phyloP scores from a whole-genome alignment of 2,888 invertebrate species.

The Lacanobia oleracea region DNA sequence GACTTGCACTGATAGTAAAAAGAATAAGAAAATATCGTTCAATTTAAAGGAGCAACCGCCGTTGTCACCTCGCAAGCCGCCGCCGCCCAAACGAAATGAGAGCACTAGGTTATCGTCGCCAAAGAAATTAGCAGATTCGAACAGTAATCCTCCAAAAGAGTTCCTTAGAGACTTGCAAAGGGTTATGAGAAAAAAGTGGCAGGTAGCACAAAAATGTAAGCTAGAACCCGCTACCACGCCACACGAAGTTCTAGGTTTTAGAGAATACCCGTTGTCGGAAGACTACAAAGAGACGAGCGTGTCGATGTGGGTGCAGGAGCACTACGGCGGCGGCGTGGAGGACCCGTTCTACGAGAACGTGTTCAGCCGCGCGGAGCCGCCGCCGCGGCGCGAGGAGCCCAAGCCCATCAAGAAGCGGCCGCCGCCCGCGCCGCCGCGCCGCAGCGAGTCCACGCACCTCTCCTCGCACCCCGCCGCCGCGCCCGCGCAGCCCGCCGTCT shows the following conservation, averaged over 20 bases:
- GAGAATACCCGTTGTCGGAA: conserved; percentile 94
- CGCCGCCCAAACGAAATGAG: conserved; percentile 94
- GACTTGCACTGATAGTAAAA: conserved; percentile 85
- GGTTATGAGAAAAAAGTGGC: conserved; percentile 98
- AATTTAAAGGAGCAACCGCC: conserved; percentile 90
- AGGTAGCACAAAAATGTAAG: conserved; percentile 98
- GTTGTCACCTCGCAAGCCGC: conserved; percentile 92
- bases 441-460: conserved; percentile 93
- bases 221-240: conserved; percentile 96
- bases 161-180: conserved; percentile 97
- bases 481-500: conserved; percentile 77
- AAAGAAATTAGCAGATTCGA: conserved; percentile 93
- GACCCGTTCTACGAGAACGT: conserved; percentile 95
- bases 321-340: conserved; percentile 92
- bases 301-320: conserved; percentile 97
- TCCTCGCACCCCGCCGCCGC: conserved; percentile 71
- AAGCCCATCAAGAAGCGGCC: conserved; percentile 92
- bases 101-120: conserved; percentile 94
- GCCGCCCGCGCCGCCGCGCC: conserved; percentile 97
- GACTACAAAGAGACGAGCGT: conserved; percentile 95
- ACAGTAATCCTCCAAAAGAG: conserved; percentile 94
- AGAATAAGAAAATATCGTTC: conserved; percentile 92
- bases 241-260: conserved; percentile 97
- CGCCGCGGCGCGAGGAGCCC: conserved; percentile 80
- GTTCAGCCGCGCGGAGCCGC: conserved; percentile 76